phyloP scores from a whole-genome alignment of 2,113 vertebrate genomes.

The Onychostruthus taczanowskii region DNA sequence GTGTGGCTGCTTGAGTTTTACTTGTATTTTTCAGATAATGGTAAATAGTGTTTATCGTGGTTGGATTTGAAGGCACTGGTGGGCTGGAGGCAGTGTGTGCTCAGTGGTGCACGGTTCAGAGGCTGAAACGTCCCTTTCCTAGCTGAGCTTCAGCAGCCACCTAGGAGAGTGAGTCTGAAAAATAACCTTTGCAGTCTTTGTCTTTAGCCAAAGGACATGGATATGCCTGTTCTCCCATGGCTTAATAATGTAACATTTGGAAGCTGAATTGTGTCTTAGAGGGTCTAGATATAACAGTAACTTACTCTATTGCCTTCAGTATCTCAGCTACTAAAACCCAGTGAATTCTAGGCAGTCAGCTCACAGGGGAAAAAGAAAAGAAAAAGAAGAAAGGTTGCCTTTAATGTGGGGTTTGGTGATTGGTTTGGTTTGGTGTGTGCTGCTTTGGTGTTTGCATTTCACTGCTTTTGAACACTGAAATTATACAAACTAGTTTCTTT shows the following conservation, averaged over 20 bases:
- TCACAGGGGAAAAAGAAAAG: background rate
- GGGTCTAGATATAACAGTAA: background rate
- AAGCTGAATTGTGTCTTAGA: background rate
- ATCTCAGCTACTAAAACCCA: background rate
- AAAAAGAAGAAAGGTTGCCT: background rate
- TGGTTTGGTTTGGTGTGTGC: slow-evolving; percentile 22
- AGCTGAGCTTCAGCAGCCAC: background rate
- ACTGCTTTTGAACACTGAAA: slow-evolving; percentile 32
- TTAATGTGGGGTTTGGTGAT: slow-evolving; percentile 60
- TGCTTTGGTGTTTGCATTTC: slow-evolving; percentile 31
- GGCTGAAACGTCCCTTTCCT: background rate
- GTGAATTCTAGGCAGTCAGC: background rate
- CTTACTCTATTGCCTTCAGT: background rate
- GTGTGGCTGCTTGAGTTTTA: background rate
- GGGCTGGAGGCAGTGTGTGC: background rate
- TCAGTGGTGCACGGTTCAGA: background rate
- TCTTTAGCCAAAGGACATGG: background rate
- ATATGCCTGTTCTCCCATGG: background rate
- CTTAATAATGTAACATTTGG: background rate
- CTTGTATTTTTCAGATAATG: background rate
- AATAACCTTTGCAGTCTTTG: background rate
- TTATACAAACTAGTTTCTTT: background rate
- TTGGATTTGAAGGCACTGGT: background rate
- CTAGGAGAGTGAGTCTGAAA: background rate
- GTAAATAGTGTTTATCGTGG: background rate